Base-by-base conservation (phyloP, 2,888 invertebrate species). In the Pristionchus exspectatus region DNA sequence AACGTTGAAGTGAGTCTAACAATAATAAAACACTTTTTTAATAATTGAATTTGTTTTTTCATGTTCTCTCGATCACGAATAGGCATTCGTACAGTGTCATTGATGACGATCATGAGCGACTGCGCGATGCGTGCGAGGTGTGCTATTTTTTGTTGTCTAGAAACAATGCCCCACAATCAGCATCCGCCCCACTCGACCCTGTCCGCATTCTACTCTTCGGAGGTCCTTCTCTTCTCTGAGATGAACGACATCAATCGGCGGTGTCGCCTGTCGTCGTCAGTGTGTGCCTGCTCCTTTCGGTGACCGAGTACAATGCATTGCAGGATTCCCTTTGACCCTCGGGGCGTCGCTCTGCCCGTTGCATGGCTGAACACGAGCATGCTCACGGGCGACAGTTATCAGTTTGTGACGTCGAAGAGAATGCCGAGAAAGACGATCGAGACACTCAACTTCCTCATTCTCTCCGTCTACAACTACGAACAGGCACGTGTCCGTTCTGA, bases 391-490 rank as follows among this genome's bases (percentile, higher is more conserved):
- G 72, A 72, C 33, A 72, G 18, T 30, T 72, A 33, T 30, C 4
- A 14, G 10, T 72, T 72, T 18, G 9, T 33, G 5, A 66, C 33
- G 2, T 72, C 72, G 10, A 72, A 33, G 21, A 7, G 72, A 72
- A 72, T 18, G 1, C n/a, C 30, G 18, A 18, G 30, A 10, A 72
- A 33, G 18, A 18, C 33, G 12, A 30, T 72, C 12, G 72, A 72
- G 30, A 72, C 72, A 30, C 33, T 72, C 30, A 72, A 77, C 74
- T 44, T 27, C 14, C 38, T 44, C 38, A 38, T 44, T 38, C 74
- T 77, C 44, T 24, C 21, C 21, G 44, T 77, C 21, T 77, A 77
- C 74, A 77, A 44, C 74, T 77, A 77, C 74, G 74, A 77, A 24
- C 38, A 77, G 44, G 74, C 24, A 12, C 3, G 44, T 44, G 44